Evolutionary conservation across 2,888 invertebrate genomes (phyloP), one percentile per base, ranked within the genome.

Genomic region (Acheta domesticus): DNA sequence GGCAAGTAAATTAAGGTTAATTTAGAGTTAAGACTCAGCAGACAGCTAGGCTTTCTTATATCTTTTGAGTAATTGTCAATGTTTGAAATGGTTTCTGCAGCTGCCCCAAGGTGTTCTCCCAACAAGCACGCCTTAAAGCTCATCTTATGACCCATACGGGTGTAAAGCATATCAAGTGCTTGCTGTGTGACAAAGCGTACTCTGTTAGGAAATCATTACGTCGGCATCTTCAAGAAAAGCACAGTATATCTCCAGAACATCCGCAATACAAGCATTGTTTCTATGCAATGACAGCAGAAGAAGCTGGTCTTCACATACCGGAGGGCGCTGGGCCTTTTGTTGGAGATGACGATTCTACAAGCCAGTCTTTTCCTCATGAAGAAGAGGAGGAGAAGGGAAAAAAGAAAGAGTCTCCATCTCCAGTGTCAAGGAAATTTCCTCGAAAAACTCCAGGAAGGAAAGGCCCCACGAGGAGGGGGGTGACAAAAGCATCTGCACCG

Each of bases 111-210:
- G 81, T 80, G 75, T 82, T 83, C 76, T 82, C 82, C 50, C 82
- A 82, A 80, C 82, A 83, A 79, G 80, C 82, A 19, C 81, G 82
- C 50, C 81, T 82, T 79, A 83, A 82, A 78, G 82, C 88, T 74
- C 90, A 90, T 83, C 87, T 90, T 74, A 84, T 89, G 82, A 89
- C 89, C 0, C 90, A 90, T 83, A 86, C 88, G 82, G 82, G 83
- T 1, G 82, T 87, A 79, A 89, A 89, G 84, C 87, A 88, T 23
- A 86, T 87, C 49, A 86, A 89, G 89, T 90, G 90, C 84, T 87
- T 88, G 82, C 84, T 87, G 79, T 90, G 90, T 82, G 86, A 88
- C 3, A 89, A 89, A 83, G 86, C 87, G 0, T 89, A 88, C 82
- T 87, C 88, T 21, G 87, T 87, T 12, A 87, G 87, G 80, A 86